Conservation (phyloP, 2,113 vertebrate species). For the human region DNA sequence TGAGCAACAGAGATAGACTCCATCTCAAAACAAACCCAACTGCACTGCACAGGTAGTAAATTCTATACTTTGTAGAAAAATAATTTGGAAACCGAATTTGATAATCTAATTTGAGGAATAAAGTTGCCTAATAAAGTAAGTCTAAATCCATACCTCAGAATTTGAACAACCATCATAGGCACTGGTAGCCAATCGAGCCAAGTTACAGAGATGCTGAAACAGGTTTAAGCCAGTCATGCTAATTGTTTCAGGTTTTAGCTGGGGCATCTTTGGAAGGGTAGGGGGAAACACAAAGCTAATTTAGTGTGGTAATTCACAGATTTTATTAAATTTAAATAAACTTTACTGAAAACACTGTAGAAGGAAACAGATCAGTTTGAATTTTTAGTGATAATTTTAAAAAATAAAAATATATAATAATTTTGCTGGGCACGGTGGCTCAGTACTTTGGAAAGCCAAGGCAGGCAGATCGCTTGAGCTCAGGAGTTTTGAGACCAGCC, state of each 20-base stretch:
- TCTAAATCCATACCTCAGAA: constrained; percentile 91
- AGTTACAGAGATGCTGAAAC: constrained; percentile 98
- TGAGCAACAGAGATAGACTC: too few species aligned
- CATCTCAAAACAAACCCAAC: too few species aligned
- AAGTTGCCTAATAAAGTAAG: not conserved
- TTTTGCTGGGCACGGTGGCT: too few species aligned
- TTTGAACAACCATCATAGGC: constrained; percentile 96
- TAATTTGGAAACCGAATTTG: not conserved
- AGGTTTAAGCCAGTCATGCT: constrained; percentile 99
- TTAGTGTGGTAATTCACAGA: constrained; percentile 24
- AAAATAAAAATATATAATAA: not conserved
- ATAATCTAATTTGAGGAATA: not conserved
- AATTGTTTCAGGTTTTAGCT: constrained; percentile 98
- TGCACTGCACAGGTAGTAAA: not conserved
- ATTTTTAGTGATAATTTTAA: not conserved
- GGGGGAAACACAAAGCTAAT: constrained; percentile 26
- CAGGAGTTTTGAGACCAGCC: too few species aligned
- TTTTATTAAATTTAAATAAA: constrained; percentile 31
- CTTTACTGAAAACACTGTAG: constrained; percentile 13
- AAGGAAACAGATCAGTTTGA: not conserved
- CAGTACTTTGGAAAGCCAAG: too few species aligned
- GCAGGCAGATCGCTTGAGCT: too few species aligned
- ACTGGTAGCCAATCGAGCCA: constrained; percentile 97
- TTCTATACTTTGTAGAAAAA: not conserved
- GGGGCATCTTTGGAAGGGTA: constrained; percentile 91